Conservation (phyloP, 2,797 vertebrate genomes). For the Serranus cabrilla region DNA sequence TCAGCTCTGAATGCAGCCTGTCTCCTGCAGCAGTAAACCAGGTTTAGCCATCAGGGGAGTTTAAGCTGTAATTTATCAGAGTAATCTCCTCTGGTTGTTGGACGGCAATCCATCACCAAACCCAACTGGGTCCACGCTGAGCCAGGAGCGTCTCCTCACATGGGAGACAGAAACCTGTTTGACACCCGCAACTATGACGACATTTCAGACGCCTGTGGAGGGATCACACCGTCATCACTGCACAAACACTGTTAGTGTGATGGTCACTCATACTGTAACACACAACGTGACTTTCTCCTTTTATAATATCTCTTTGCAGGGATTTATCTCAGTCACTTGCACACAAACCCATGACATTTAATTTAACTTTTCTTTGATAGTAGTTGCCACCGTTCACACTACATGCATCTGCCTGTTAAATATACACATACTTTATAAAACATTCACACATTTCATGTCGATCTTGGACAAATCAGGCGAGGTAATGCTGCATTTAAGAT, state of each 20-base stretch:
- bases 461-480: not conserved
- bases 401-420: not conserved
- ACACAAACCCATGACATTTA: not conserved
- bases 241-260: constrained; percentile 9
- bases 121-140: constrained; percentile 40
- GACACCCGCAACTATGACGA: constrained; percentile 48
- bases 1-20: constrained; percentile 47
- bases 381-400: no score
- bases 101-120: constrained; percentile 66
- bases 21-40: constrained; percentile 67
- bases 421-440: not conserved
- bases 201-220: constrained; percentile 40
- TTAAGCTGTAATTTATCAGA: constrained; percentile 54
- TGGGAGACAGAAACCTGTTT: constrained; percentile 47
- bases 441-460: not conserved
- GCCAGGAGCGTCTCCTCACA: constrained; percentile 35
- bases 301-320: not conserved
- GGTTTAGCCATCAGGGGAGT: constrained; percentile 64
- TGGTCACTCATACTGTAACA: not conserved
- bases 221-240: constrained; percentile 25
- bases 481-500: not conserved
- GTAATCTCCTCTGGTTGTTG: constrained; percentile 62
- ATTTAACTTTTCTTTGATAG: not conserved
- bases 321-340: not conserved
- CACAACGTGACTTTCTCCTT: not conserved